A percentile compares a stretch with the other conserved stretches of the same genome.
phyloP scores from a whole-genome alignment of 2,113 vertebrate species.

The Corythoichthys intestinalis region DNA sequence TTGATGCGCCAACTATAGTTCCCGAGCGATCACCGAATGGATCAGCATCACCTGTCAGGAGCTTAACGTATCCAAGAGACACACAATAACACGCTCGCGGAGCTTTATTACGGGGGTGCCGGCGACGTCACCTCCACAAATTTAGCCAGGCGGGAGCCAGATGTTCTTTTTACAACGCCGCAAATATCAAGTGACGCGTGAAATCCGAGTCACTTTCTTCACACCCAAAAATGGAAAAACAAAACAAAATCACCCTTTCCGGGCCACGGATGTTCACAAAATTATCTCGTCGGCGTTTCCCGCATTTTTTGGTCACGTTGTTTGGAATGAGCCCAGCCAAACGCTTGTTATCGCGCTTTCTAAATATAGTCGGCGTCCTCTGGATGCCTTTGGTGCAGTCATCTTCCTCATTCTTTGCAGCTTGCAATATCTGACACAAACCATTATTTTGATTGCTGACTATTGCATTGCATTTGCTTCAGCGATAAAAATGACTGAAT shows the following conservation, averaged over 20 bases:
- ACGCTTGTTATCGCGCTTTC: constrained; percentile 39
- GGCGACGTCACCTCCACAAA: not conserved
- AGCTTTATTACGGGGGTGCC: not conserved
- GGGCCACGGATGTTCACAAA: too few species aligned
- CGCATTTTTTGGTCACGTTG: constrained; percentile 43
- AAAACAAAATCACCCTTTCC: too few species aligned
- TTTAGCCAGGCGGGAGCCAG: not conserved
- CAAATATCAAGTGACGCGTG: not conserved
- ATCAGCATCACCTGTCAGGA: constrained; percentile 51
- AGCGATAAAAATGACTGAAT: too few species aligned
- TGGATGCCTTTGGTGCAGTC: not conserved
- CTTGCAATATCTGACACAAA: not conserved
- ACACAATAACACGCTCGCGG: constrained; percentile 42
- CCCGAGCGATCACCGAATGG: constrained; percentile 24
- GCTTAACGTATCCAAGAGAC: constrained; percentile 36
- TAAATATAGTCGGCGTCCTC: constrained; percentile 50
- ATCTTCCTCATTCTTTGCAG: not conserved
- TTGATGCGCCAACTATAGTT: not conserved
- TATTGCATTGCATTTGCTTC: too few species aligned
- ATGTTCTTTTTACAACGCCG: not conserved
- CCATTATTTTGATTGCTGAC: too few species aligned
- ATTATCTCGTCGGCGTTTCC: constrained; percentile 47
- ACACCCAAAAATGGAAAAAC: too few species aligned
- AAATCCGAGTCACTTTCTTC: not conserved
- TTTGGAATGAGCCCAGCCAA: constrained; percentile 35